Evolutionary conservation across 2,113 vertebrate species (phyloP), one percentile per base, ranked within the genome.

Genomic region (Platichthys flesus): DNA sequence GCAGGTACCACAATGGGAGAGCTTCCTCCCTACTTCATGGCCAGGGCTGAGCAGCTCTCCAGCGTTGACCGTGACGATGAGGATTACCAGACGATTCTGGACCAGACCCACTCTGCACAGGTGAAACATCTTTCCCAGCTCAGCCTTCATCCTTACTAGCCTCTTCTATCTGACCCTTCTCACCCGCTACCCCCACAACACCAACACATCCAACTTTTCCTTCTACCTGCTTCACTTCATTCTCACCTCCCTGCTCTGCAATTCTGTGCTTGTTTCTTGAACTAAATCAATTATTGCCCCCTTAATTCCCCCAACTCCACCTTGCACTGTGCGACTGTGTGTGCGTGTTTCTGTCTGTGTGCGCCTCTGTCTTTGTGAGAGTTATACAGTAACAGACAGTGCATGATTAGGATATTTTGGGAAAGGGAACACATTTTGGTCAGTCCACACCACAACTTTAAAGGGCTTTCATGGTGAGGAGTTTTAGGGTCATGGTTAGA

Each of bases 11-110:
- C 84, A 3, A 86, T 88, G 14, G 96, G 95, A 77, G 96, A 97
- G 80, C 91, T 97, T 54, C 96, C 95, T 79, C 96, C 95, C 0
- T 97, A 96, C 89, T 97, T 97, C 52, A 97, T 96, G 95, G 96
- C 96, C 0, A 92, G 95, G 24, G 95, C 95, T 0, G 96, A 95
- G 20, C 90, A 94, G 6, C 93, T 97, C 47, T 97, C 95, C 2
- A 95, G 95, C 56, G 76, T 93, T 14, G 95, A 96, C 74, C 95
- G 96, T 9, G 94, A 95, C 83, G 95, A 97, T 85, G 95, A 96
- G 80, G 96, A 95, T 63, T 96, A 95, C 82, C 94, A 96, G 86
- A 94, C 95, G 88, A 96, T 96, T 93, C 91, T 96, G 84, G 96
- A 97, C 90, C 94, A 95, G 72, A 94, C 94, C 65, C 88, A 96